Evolutionary conservation across 2,113 vertebrate genomes (phyloP), one percentile per base, ranked within the genome.

Genomic region (Typhlomys cinereus): DNA sequence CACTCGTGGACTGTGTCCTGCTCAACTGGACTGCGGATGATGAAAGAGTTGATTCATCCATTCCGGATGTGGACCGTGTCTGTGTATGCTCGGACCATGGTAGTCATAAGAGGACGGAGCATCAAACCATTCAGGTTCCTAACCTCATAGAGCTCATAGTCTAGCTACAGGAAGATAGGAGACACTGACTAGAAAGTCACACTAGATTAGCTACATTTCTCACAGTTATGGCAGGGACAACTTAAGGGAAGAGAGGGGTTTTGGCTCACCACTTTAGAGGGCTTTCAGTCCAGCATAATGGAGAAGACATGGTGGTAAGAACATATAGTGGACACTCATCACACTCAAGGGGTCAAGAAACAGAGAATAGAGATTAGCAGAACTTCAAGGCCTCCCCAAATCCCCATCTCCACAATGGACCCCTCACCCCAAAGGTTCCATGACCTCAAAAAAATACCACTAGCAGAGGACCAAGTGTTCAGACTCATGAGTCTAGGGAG

Each of bases 101-200:
- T 23, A 7, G 7, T 48, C 54, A 6, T 36, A 31, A n/a, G 20
- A 34, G 34, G 15, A 74, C 4, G 31, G 21, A 5, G 1, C 23
- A 61, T 27, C 46, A 78, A 80, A 52, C 8, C 36, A 76, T 54
- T 85, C 21, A 7, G 23, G 17, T 48, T 39, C 48, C 44, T 59
- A 61, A 5, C 17, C 61, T 50, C 0, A 0, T 3, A 9, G 54
- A 61, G 75, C 4, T 52, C 48, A 31, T 2, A 25, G 34, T 41
- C 12, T 25, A 71, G 27, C 27, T 52, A 31, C 50, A 67, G 21
- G 15, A 80, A 17, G n/a, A 34, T 57, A 13, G 59, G 57, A 69
- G 46, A 73, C 64, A 48, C 20, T 6, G 59, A 48, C 25, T 9
- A 48, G 18, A 61, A 93, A 73, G 23, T 54, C 59, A 54, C 66